Evolutionary conservation across 2,797 vertebrate genomes (phyloP).

Genomic region (Sylvia borin): DNA sequence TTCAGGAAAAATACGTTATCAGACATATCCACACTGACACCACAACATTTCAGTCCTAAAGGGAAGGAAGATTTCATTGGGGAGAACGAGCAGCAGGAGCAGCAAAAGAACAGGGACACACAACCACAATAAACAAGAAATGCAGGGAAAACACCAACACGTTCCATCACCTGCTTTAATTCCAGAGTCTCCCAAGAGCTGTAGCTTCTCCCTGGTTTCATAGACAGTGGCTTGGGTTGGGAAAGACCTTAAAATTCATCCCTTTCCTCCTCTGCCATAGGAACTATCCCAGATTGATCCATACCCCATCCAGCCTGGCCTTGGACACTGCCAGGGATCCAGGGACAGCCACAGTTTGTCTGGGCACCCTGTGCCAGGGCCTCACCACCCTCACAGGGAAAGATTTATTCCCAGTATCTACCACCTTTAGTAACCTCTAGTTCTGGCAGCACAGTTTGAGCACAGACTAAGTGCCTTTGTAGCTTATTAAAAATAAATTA

Average conservation of each 20-base stretch:
- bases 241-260: neutral
- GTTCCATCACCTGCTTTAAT: neutral
- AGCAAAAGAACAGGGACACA: neutral
- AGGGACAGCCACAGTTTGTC: neutral
- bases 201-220: neutral
- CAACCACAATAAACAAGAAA: neutral
- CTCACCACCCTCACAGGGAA: fast-evolving
- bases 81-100: neutral
- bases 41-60: neutral
- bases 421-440: neutral
- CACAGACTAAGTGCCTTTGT: neutral
- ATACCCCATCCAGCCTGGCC: fast-evolving
- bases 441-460: neutral
- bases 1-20: neutral
- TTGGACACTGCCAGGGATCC: neutral
- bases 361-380: neutral
- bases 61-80: neutral
- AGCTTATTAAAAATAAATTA: too few species aligned
- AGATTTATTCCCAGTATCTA: neutral
- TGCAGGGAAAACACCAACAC: neutral
- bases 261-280: neutral
- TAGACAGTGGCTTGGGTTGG: neutral
- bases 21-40: neutral
- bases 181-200: neutral
- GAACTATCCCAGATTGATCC: neutral